Base-by-base conservation (phyloP, 2,113 vertebrate genomes). In the Actinemys pallida region DNA sequence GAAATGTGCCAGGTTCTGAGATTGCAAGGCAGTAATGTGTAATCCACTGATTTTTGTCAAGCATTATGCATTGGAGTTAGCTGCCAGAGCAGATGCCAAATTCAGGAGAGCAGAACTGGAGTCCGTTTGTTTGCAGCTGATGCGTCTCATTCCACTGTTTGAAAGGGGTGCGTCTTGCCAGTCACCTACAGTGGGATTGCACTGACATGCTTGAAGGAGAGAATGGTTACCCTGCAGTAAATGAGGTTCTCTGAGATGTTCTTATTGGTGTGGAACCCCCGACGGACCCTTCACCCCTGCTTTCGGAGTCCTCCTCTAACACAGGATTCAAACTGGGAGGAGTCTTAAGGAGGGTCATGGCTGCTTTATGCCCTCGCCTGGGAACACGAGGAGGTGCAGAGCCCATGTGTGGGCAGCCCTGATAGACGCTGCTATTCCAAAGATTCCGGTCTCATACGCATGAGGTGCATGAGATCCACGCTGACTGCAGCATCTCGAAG, bases 201-300 rank as follows among this genome's bases (percentile, higher is more conserved):
- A 39, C 17, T n/a, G 62, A 39, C 35, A 69, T 22, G 35, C 65
- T n/a, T 69, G 35, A 69, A 69, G 8, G 8, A n/a, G 35, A 69
- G 35, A 69, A 20, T 19, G 17, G 31, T 10, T 5, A 10, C 17
- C 35, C 35, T 69, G 65, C 35, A 69, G 35, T 39, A n/a, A 69
- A 8, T n/a, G 35, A 39, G 35, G 65, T 20, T 69, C 65, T 69
- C 35, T 10, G 17, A 39, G 65, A 9, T 27, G 12, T 69, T 3
- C 0, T 35, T 1, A 24, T 13, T 49, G 65, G 0, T 7, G 0
- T 56, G 78, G 78, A 56, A 88, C 54, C 29, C 45, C 5, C 2
- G 47, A 52, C 10, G 90, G 10, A 0, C 78, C 45, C 35, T 69
- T 8, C 35, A 3, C 24, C 39, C 45, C 59, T 72, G 0, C 39